Base-by-base conservation (phyloP, 2,113 vertebrate species). In the Trochalopteron elliotii region DNA sequence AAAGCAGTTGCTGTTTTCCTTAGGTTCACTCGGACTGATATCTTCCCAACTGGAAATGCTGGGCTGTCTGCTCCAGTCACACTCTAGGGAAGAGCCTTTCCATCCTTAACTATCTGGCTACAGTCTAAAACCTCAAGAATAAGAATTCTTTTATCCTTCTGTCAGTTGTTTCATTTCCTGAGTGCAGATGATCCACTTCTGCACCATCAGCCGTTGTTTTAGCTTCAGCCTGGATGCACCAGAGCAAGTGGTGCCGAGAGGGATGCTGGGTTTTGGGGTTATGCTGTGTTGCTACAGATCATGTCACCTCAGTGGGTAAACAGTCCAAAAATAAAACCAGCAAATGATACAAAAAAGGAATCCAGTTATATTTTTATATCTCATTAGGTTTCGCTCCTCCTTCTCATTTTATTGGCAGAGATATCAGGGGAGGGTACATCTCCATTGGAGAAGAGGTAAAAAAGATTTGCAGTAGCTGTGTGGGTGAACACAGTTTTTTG, bases 271-370 rank as follows among this genome's bases (percentile, higher is more conserved):
- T 95, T 96, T 97, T 90, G 76, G 77, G 84, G 90, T 85, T 94
- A 16, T 82, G 71, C 89, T 72, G 24, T 89, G 79, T 93, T 97
- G 93, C 94, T 96, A 57, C 95, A 97, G 95, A 97, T 97, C 95
- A 94, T 93, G 96, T 97, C 96, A 92, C 78, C 78, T 95, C 95
- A 56, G 45, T 97, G 93, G 76, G 90, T 96, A 97, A 97, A 97
- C 96, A 97, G 67, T 88, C 76, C 86, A 94, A 88, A 96, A 97
- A 97, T 95, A 95, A 97, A 96, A 95, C 87, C 90, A 97, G 91
- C 85, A 96, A 98, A 97, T 28, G 91, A 85, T 91, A 77, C 69
- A 92, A 93, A 94, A 94, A 94, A 96, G 55, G 69, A 94, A 94
- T 97, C 94, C 85, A 93, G 88, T 96, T 97, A 95, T 96, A 94